Evolutionary conservation across 2,888 invertebrate genomes (phyloP).

Genomic region (Lypha dubia): DNA sequence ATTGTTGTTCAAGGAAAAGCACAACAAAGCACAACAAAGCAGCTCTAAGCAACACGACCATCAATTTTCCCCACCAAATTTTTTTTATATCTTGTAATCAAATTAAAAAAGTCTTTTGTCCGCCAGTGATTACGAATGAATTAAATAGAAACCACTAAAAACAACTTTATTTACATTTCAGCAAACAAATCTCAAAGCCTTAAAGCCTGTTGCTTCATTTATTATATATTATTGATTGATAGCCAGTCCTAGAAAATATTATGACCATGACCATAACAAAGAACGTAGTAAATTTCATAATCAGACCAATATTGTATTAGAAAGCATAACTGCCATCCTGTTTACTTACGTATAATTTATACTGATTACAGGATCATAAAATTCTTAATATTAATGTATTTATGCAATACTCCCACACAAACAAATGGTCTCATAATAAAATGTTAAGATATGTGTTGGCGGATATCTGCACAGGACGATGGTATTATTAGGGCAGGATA

Average conservation of each 20-base stretch:
- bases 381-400: slow-evolving; percentile 6
- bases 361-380: slow-evolving; percentile 39
- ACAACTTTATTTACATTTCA: background rate
- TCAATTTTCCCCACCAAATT: too few relatives aligned
- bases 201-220: background rate
- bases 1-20: background rate
- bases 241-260: background rate
- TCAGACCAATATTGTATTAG: background rate
- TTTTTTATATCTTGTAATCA: too few relatives aligned
- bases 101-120: too few relatives aligned
- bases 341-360: slow-evolving; percentile 16
- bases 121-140: too few relatives aligned
- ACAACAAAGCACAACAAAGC: too few relatives aligned
- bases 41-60: background rate
- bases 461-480: too few relatives aligned
- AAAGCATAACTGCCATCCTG: background rate
- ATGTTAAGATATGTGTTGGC: too few relatives aligned
- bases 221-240: too few relatives aligned
- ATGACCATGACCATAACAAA: slow-evolving; percentile 6
- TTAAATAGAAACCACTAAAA: background rate
- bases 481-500: background rate
- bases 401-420: background rate
- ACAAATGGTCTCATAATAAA: background rate
- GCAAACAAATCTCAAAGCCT: background rate
- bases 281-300: background rate